Evolutionary conservation across 1,140 invertebrate species (phyloP).

Genomic region (Lineus longissimus): DNA sequence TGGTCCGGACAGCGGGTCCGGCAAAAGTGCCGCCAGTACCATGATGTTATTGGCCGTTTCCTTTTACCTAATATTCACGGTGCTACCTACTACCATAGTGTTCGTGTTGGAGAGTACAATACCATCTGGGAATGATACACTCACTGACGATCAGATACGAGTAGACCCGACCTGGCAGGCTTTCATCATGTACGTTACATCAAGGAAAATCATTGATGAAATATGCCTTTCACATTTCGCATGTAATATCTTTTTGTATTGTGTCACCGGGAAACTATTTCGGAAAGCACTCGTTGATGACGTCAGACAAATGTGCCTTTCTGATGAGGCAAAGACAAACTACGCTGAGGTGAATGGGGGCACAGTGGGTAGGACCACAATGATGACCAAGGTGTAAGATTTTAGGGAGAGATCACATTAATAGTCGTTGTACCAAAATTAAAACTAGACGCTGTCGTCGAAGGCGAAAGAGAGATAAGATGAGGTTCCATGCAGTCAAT

Average conservation of each 20-base stretch:
- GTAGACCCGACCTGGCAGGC: slow-evolving; percentile 25
- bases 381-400: slow-evolving; percentile 23
- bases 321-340: slow-evolving; percentile 21
- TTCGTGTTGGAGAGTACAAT: slow-evolving; percentile 32
- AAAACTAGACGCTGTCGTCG: too few relatives aligned
- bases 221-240: slow-evolving; percentile 50
- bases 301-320: slow-evolving; percentile 17
- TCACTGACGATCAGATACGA: slow-evolving; percentile 9
- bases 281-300: slow-evolving; percentile 40
- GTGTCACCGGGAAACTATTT: slow-evolving; percentile 47
- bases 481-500: too few relatives aligned
- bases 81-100: slow-evolving; percentile 43
- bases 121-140: slow-evolving; percentile 10
- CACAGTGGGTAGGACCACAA: slow-evolving; percentile 17
- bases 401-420: slow-evolving; percentile 22
- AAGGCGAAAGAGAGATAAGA: too few relatives aligned
- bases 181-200: slow-evolving; percentile 31
- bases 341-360: slow-evolving; percentile 31
- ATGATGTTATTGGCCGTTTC: slow-evolving; percentile 49
- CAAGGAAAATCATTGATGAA: slow-evolving; percentile 40
- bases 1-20: slow-evolving; percentile 28
- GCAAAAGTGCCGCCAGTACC: slow-evolving; percentile 41
- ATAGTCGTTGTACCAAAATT: too few relatives aligned
- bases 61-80: slow-evolving; percentile 51
- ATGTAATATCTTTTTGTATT: slow-evolving; percentile 50